Conservation (phyloP, 2,888 invertebrate species). For the Crepidodera aurea region DNA sequence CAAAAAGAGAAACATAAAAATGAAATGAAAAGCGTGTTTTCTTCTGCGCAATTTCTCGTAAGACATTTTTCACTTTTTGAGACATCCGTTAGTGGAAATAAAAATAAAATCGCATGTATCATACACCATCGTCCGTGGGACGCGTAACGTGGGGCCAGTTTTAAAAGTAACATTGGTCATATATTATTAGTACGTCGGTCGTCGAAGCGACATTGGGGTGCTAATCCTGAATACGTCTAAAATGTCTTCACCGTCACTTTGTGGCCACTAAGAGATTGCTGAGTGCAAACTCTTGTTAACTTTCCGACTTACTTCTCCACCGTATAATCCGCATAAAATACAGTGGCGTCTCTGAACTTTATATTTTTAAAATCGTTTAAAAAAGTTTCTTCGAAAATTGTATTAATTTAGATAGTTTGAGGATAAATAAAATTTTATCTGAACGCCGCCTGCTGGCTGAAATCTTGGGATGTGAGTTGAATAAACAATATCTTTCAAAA, state of each 20-base stretch:
- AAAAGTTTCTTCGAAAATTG: too few species aligned
- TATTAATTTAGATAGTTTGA: too few species aligned
- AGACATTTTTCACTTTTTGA: too few species aligned
- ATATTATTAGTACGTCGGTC: constrained; percentile 46
- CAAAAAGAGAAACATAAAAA: too few species aligned
- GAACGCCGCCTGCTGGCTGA: too few species aligned
- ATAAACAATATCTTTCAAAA: too few species aligned
- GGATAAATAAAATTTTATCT: too few species aligned
- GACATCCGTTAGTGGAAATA: too few species aligned
- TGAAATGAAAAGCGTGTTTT: too few species aligned
- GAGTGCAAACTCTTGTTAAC: constrained; percentile 59
- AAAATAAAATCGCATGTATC: too few species aligned
- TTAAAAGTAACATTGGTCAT: constrained; percentile 43
- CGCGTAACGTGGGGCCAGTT: constrained; percentile 11
- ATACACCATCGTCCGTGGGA: background rate
- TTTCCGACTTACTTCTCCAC: constrained; percentile 56
- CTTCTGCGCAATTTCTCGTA: too few species aligned
- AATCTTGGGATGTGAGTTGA: too few species aligned
- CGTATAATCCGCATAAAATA: constrained; percentile 55
- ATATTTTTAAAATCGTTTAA: background rate
- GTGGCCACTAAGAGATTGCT: constrained; percentile 52
- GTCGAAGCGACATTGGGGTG: constrained; percentile 43
- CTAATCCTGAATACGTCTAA: constrained; percentile 49
- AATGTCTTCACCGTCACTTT: constrained; percentile 48
- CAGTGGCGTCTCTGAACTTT: constrained; percentile 39